Base-by-base conservation (phyloP, 2,888 invertebrate species). In the Brachypterus glaber region DNA sequence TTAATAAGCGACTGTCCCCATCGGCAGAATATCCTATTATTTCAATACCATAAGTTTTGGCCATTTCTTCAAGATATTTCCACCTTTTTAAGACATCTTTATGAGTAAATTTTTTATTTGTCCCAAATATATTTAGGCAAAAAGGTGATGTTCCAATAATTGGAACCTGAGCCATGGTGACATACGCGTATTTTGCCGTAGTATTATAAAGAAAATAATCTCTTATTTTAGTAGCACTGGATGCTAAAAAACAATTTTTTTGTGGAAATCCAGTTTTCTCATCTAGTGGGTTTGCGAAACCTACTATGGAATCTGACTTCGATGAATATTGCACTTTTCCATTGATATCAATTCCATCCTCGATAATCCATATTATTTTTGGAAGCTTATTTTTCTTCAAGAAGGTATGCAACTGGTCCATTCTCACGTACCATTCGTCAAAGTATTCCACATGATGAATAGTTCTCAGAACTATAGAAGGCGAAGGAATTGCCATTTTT, bases 91-190 rank as follows among this genome's bases (percentile, higher is more conserved):
- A 18, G 3, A 48, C 44, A 35, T 46, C 42, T 12, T 42, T 21
- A 21, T 17, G 12, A 11, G 29, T 42, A 32, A 48, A 48, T 14
- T 35, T 32, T 33, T 48, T 48, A 27, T 40, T 26, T 16, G 46
- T 48, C 4, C 44, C 44, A 39, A 34, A 48, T 7, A 47, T 31
- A 15, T 25, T 21, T n/a, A 45, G 33, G 33, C 43, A 47, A 40
- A 45, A 47, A n/a, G 43, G 15, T 9, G 45, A 42, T 7, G 36
- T 25, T 15, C 31, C 37, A 9, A 33, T 27, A 15, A 37, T 25
- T 30, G 38, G 31, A 1, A 36, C 13, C 35, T 45, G 41, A 9
- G 45, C 41, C 39, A 48, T 43, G 9, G 38, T 38, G 5, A 43
- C 35, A 38, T 48, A 40, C 7, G 45, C 43, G 33, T 46, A 41